Evolutionary conservation across 2,797 vertebrate species (phyloP).

Genomic region (Phrynocephalus guinanensis): DNA sequence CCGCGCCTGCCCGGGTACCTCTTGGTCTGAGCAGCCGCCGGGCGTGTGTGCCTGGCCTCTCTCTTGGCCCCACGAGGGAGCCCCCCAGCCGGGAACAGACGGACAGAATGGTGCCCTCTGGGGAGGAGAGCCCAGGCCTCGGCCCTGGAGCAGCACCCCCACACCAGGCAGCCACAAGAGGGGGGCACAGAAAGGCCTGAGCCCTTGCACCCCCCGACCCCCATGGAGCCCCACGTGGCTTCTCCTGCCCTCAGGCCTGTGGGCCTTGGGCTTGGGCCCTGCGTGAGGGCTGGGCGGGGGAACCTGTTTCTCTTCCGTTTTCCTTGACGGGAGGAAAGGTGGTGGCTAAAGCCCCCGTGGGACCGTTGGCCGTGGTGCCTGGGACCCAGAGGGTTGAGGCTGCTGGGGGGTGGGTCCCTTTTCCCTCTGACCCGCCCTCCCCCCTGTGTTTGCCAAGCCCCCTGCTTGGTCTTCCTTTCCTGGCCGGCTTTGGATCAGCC

Average conservation of each 20-base stretch:
- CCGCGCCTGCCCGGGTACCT: too few species aligned
- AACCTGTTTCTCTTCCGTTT: constrained; percentile 35
- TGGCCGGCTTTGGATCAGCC: background rate
- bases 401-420: too few species aligned
- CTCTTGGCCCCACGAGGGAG: too few species aligned
- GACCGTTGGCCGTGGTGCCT: background rate
- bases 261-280: background rate
- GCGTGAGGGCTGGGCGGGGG: constrained; percentile 66
- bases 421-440: background rate
- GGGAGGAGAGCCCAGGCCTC: too few species aligned
- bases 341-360: background rate
- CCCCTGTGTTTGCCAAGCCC: background rate
- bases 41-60: too few species aligned
- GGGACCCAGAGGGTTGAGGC: too few species aligned
- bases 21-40: too few species aligned
- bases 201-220: too few species aligned
- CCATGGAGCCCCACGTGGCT: background rate
- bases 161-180: background rate
- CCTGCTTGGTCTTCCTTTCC: background rate
- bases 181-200: background rate
- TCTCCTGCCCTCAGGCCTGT: background rate
- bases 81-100: too few species aligned
- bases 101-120: too few species aligned
- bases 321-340: too few species aligned
- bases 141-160: too few species aligned